These are phyloP conservation scores for Nyctereutes procyonoides DNA, from an alignment of 2,113 vertebrate species.

Conservation along the genomic window DNA sequence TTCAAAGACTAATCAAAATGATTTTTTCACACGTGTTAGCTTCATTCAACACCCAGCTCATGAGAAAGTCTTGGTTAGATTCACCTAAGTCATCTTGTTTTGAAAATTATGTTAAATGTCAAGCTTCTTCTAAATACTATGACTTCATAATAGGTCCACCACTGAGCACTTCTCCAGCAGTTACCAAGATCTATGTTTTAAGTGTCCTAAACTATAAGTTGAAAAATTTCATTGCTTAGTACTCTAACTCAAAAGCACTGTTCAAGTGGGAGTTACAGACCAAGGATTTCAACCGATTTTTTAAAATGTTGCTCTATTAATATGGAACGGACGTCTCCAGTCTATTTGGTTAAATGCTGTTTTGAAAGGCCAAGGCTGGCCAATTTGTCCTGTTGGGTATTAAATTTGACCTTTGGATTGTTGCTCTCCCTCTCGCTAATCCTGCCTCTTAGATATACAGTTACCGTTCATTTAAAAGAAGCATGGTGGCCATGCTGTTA, in stretches of 20 bases:
- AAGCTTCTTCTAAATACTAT: background rate
- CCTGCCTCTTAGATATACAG: background rate
- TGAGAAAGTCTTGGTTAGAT: background rate
- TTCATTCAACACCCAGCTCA: background rate
- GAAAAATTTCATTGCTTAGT: background rate
- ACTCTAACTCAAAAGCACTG: background rate
- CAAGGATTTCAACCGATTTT: background rate
- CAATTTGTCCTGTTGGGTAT: slow-evolving; percentile 38
- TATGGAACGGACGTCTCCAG: background rate
- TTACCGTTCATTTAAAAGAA: background rate
- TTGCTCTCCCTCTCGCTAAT: background rate
- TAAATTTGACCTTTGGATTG: slow-evolving; percentile 49
- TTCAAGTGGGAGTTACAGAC: background rate
- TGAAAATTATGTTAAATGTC: background rate
- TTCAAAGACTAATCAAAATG: background rate
- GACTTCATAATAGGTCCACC: background rate
- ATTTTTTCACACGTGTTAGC: background rate
- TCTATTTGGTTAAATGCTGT: background rate
- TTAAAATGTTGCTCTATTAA: background rate
- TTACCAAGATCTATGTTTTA: background rate
- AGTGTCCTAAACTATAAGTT: background rate
- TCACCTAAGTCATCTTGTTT: background rate
- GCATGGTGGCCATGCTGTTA: background rate
- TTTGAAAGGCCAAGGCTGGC: slow-evolving; percentile 39
- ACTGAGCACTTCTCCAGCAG: background rate